Conservation (phyloP, 2,888 invertebrate genomes). For the Pseudanteris insignis region DNA sequence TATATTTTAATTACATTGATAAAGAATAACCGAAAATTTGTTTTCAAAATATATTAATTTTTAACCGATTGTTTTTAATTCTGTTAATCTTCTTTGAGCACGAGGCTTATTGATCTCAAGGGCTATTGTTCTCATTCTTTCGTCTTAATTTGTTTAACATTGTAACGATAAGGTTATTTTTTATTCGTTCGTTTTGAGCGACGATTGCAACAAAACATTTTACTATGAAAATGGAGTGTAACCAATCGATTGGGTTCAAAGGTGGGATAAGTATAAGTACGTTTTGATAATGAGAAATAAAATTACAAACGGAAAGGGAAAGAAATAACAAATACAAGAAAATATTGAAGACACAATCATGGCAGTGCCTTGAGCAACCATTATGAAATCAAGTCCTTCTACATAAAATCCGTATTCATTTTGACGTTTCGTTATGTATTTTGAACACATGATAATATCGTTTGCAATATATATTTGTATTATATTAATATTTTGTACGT, state of each 20-base stretch:
- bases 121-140: constrained; percentile 41
- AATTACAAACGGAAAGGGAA: constrained; percentile 47
- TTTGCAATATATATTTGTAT: constrained; percentile 50
- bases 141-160: constrained; percentile 15
- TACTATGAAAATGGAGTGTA: constrained; percentile 12
- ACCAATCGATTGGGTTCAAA: constrained; percentile 6
- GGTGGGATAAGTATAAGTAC: constrained; percentile 18
- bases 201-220: constrained; percentile 30
- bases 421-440: constrained; percentile 49
- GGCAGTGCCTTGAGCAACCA: constrained; percentile 66
- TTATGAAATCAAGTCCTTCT: constrained; percentile 56
- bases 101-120: constrained; percentile 51
- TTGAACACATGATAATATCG: constrained; percentile 65
- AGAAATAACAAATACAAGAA: constrained; percentile 38
- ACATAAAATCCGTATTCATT: constrained; percentile 50
- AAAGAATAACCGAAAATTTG: too few species aligned
- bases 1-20: constrained; percentile 40
- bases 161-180: constrained; percentile 12
- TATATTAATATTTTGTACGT: constrained; percentile 60
- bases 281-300: not conserved
- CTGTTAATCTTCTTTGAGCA: too few species aligned
- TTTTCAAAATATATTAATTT: too few species aligned
- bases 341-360: constrained; percentile 52
- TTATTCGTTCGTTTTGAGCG: constrained; percentile 31
- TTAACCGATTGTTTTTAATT: too few species aligned